Evolutionary conservation across 2,888 invertebrate genomes (phyloP).

Genomic region (Electrophaes corylata): DNA sequence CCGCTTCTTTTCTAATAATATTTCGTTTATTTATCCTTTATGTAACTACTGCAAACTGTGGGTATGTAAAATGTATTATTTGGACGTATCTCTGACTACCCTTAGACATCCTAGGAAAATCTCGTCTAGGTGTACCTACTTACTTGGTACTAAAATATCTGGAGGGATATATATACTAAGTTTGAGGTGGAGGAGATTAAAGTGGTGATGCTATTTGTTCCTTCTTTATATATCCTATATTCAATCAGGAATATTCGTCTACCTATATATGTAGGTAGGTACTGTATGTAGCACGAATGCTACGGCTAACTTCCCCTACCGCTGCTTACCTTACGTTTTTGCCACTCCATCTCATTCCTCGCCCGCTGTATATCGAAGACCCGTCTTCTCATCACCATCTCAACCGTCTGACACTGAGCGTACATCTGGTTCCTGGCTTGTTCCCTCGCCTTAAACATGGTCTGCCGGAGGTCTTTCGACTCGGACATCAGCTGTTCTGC

Average conservation of each 20-base stretch:
- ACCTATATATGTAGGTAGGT: no score
- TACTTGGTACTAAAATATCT: no score
- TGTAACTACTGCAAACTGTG: no score
- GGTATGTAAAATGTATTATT: no score
- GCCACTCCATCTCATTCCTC: constrained; percentile 96
- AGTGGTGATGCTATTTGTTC: no score
- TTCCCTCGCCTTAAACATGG: constrained; percentile 91
- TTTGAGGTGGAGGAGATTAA: no score
- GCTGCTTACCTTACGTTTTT: constrained; percentile 81
- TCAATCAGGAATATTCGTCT: neutral
- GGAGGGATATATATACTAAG: no score
- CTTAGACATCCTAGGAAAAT: no score
- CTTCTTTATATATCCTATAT: no score
- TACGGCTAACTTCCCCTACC: neutral
- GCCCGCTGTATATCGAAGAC: constrained; percentile 94
- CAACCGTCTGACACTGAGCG: constrained; percentile 89
- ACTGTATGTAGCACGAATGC: neutral
- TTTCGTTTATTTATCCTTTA: neutral
- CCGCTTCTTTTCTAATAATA: no score
- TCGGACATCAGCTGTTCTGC: constrained; percentile 93
- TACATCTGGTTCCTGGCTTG: constrained; percentile 91
- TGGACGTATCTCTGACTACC: no score
- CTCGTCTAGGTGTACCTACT: no score
- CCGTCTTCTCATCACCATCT: constrained; percentile 92
- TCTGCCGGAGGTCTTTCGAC: constrained; percentile 90